phyloP scores from a whole-genome alignment of 1,140 invertebrate genomes.

The Bombus huntii region DNA sequence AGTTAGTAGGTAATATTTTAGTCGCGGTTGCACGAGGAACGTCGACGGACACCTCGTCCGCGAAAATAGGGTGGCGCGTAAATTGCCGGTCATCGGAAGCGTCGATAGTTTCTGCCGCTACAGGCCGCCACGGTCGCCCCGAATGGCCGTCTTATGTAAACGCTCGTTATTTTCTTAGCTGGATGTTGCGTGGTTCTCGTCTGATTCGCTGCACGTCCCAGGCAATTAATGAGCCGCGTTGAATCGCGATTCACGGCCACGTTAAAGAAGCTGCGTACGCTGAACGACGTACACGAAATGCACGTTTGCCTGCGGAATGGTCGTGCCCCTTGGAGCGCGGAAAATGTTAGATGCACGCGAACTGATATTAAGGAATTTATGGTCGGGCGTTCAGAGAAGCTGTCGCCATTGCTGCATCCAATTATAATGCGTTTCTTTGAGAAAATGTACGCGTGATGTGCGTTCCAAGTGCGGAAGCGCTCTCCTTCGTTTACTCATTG shows the following conservation, averaged over 20 bases:
- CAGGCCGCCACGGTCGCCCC: too few species aligned
- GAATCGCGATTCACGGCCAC: neutral
- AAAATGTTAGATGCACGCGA: too few species aligned
- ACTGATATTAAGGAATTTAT: neutral
- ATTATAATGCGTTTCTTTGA: slow-evolving; percentile 1
- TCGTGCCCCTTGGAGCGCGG: neutral
- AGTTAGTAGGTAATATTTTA: neutral
- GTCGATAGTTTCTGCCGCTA: neutral
- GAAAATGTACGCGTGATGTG: neutral
- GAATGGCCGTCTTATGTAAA: neutral
- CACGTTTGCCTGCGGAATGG: too few species aligned
- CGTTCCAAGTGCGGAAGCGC: neutral
- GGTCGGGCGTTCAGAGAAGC: neutral
- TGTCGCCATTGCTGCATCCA: too few species aligned
- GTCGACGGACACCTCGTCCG: neutral
- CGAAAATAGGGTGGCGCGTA: too few species aligned
- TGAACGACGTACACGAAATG: too few species aligned
- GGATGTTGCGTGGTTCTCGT: neutral
- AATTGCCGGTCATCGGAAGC: too few species aligned
- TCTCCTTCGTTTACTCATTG: slow-evolving; percentile 18
- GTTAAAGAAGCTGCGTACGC: neutral
- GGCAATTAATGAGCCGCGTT: slow-evolving; percentile 10
- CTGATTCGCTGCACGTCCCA: neutral
- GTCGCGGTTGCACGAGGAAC: neutral
- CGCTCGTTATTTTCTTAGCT: slow-evolving; percentile 14